A percentile compares a stretch with the other conserved stretches of the same genome.
Evolutionary conservation across 2,888 invertebrate genomes (phyloP).

Genomic region (Meliscaeva auricollis): DNA sequence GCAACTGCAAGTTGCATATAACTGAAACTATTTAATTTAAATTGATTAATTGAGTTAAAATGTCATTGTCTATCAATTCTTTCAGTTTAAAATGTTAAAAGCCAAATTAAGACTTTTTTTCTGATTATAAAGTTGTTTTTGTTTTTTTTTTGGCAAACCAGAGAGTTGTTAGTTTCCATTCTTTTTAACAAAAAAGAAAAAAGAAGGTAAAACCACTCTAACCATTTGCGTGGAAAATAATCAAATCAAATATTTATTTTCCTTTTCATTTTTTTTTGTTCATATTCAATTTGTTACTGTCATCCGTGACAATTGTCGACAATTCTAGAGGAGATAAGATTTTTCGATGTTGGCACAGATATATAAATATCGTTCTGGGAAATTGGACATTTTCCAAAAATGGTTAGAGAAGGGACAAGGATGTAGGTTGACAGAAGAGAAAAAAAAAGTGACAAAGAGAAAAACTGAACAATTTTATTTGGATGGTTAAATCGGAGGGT

Average conservation of each 20-base stretch:
- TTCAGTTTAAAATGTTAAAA: constrained; percentile 13
- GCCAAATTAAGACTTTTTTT: neutral
- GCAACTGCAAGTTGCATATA: neutral
- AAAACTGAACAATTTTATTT: constrained; percentile 14
- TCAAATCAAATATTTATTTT: constrained; percentile 38
- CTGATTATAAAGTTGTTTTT: neutral
- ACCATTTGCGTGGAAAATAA: constrained; percentile 29
- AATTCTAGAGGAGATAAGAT: constrained; percentile 26
- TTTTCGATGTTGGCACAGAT: constrained; percentile 34
- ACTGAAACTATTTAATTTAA: neutral
- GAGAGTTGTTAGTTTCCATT: neutral
- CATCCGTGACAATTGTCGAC: constrained; percentile 35
- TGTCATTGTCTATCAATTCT: constrained; percentile 13
- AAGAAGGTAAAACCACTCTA: neutral
- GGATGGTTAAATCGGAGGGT: constrained; percentile 25
- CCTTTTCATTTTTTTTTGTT: neutral
- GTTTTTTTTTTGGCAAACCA: neutral
- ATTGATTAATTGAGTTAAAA: constrained; percentile 25
- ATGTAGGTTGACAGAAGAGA: constrained; percentile 6
- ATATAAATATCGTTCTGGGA: constrained; percentile 17
- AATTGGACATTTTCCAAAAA: constrained; percentile 43
- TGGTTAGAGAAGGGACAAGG: constrained; percentile 13
- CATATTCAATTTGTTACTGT: constrained; percentile 42
- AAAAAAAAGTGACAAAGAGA: neutral
- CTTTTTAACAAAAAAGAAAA: neutral